Evolutionary conservation across 2,113 vertebrate species (phyloP), one percentile per base, ranked within the genome.

Genomic region (Dicrurus megarhynchus): DNA sequence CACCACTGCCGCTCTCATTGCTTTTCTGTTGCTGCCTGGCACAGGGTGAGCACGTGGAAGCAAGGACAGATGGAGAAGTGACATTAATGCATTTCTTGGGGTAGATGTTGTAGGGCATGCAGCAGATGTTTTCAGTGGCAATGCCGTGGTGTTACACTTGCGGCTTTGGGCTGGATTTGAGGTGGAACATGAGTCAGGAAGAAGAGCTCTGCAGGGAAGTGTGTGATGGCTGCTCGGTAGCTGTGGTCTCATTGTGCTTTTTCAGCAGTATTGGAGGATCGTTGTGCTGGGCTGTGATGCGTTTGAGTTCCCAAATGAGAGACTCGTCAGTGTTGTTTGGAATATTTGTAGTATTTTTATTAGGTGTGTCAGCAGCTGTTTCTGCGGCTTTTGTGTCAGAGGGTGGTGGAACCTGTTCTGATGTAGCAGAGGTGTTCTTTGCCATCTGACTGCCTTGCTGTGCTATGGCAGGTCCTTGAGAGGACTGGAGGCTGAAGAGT

Each of bases 81-180:
- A 24, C 2, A 0, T 5, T 7, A 14, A 3, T 12, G 19, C 9
- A 3, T 50, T 50, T 59, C 6, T 19, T 4, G 24, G 13, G 8
- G 5, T 39, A 19, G n/a, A 10, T 39, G 42, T 28, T 27, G 8
- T 32, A 42, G 16, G 14, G 10, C 7, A 7, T 50, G 9, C 14
- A 60, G 30, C 15, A 33, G 53, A n/a, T 49, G 20, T 50, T 42
- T 8, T 67, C 20, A 32, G 16, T 30, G 24, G 10, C 33, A 56
- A 28, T 33, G 20, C 35, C 4, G 0, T n/a, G 13, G 35, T 57
- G n/a, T 53, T 13, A 7, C 20, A 7, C 22, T n/a, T 2, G 11
- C 53, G 69, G 41, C 28, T 50, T 35, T 64, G 16, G 13, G 56
- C 16, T 35, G 32, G 9, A 15, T 37, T 28, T 41, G 18, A 64